phyloP scores from a whole-genome alignment of 1,140 invertebrate species.

The Polyergus mexicanus region DNA sequence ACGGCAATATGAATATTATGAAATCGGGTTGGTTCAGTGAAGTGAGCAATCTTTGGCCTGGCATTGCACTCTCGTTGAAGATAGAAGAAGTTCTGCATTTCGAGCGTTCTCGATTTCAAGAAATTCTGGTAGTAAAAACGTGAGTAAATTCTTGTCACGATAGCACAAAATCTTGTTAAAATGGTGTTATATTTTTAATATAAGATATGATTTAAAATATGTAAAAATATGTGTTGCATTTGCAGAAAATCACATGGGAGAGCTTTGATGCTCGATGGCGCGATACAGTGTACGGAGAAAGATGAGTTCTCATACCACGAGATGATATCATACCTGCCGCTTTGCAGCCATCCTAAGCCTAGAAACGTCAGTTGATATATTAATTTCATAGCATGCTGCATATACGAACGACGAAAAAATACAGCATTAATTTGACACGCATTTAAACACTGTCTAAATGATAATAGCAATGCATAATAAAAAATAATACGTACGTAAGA shows the following conservation, averaged over 20 bases:
- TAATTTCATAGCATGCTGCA: too few relatives aligned
- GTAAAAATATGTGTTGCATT: background rate
- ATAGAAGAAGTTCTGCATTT: conserved; percentile 94
- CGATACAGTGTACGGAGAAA: conserved; percentile 98
- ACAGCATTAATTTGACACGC: too few relatives aligned
- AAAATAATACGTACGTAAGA: too few relatives aligned
- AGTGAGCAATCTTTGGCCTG: conserved; percentile 95
- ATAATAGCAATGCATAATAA: background rate
- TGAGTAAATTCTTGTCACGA: conserved; percentile 85
- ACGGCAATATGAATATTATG: conserved; percentile 87
- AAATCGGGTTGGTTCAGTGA: conserved; percentile 97
- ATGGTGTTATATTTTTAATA: background rate
- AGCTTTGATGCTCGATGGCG: conserved; percentile 97
- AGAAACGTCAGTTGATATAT: conserved; percentile 90
- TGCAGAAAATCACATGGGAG: conserved; percentile 94
- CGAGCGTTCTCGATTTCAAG: conserved; percentile 95
- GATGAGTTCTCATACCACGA: conserved; percentile 99
- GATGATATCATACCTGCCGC: conserved; percentile 98
- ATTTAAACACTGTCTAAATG: too few relatives aligned
- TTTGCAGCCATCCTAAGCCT: conserved; percentile 96
- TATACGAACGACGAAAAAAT: too few relatives aligned
- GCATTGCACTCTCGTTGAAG: conserved; percentile 95
- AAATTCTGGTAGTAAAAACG: conserved; percentile 96
- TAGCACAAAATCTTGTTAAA: background rate
- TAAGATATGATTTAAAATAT: background rate